Percentiles rank a stretch among this genome's conserved stretches.
Conservation (phyloP, 2,888 invertebrate species). For the Cyaniris semiargus region DNA sequence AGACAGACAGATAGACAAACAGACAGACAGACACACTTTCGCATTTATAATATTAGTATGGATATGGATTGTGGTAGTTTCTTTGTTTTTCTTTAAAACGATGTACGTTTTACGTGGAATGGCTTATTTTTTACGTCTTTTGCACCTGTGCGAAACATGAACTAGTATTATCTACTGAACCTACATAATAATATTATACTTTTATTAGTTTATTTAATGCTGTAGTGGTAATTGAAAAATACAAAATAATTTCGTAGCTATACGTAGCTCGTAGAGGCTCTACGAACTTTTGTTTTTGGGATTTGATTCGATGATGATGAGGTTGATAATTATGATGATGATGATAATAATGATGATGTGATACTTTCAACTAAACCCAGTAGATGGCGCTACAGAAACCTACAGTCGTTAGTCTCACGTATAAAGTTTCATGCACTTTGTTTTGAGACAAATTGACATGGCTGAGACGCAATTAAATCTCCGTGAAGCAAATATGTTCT, state of each 20-base stretch:
- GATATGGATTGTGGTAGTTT: not conserved
- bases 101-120: not conserved
- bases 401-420: slow-evolving; percentile 3
- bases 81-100: not conserved
- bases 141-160: not conserved
- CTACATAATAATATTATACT: not conserved
- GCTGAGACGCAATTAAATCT: slow-evolving; percentile 12
- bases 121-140: not conserved
- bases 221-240: not conserved
- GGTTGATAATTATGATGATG: not conserved
- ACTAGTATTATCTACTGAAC: not conserved
- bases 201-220: not conserved
- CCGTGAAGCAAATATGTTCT: not conserved
- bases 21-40: no score
- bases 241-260: not conserved
- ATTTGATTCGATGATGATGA: slow-evolving; percentile 2
- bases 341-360: not conserved
- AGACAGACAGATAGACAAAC: no score
- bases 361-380: not conserved
- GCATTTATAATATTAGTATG: no score
- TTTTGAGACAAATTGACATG: slow-evolving; percentile 6
- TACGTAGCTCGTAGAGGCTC: not conserved
- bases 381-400: not conserved
- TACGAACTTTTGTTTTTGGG: not conserved
- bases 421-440: slow-evolving; percentile 2